These are phyloP conservation scores for Archocentrus centrarchus DNA, from an alignment of 2,113 vertebrate species.

Conservation along the genomic window DNA sequence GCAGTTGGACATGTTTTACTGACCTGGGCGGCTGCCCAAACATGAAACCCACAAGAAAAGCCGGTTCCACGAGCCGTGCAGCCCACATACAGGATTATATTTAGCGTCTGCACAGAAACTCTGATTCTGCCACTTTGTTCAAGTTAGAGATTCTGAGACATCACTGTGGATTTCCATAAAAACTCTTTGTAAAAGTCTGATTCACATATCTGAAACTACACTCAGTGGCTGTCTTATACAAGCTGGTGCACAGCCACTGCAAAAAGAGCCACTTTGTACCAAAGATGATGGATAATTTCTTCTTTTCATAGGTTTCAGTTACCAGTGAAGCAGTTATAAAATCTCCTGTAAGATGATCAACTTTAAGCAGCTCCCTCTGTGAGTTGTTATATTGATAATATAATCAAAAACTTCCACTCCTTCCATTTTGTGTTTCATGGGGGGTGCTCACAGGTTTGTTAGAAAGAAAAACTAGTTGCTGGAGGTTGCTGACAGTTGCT, in stretches of 20 bases:
- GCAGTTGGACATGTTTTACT: constrained; percentile 15
- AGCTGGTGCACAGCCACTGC: neutral
- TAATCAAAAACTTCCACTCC: too few species aligned
- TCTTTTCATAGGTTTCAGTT: neutral
- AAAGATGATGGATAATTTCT: neutral
- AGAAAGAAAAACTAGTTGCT: too few species aligned
- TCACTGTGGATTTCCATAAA: neutral
- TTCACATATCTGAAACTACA: neutral
- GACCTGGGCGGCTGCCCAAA: constrained; percentile 36
- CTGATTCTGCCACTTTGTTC: neutral
- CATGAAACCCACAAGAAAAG: constrained; percentile 45
- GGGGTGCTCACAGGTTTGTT: too few species aligned
- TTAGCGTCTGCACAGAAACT: constrained; percentile 25
- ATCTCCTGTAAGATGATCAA: too few species aligned
- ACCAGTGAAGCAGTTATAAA: too few species aligned
- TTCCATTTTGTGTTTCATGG: too few species aligned
- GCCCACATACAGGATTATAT: constrained; percentile 49
- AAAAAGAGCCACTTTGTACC: neutral
- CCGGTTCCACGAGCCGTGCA: constrained; percentile 28
- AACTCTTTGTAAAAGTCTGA: neutral
- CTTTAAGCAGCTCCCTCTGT: too few species aligned
- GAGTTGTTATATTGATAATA: too few species aligned
- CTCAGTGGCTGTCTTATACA: neutral
- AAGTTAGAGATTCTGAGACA: constrained; percentile 1
- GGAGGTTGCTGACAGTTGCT: too few species aligned